These are phyloP conservation scores for Zeus faber DNA, from an alignment of 2,113 vertebrate species.

Conservation along the genomic window DNA sequence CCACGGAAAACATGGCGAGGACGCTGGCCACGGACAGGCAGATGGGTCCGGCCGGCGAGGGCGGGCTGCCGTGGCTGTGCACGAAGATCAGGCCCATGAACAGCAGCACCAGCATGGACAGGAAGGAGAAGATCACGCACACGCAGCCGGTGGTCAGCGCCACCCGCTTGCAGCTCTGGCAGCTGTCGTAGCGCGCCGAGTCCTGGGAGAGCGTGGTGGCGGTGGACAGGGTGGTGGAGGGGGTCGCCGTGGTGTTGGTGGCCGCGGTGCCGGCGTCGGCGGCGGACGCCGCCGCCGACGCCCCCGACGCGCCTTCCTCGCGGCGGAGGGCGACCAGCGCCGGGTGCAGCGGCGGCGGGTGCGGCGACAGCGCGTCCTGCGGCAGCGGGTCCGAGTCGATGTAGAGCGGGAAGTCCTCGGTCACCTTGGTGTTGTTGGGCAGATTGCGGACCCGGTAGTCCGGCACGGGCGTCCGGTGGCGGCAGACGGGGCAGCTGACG, in stretches of 20 bases:
- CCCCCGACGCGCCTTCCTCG: slow-evolving; percentile 61
- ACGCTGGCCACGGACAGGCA: slow-evolving; percentile 90
- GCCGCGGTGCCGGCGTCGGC: slow-evolving; percentile 28
- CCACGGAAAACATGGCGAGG: slow-evolving; percentile 89
- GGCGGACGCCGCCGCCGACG: background rate
- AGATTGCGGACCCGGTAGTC: slow-evolving; percentile 85
- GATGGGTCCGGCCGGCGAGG: slow-evolving; percentile 88
- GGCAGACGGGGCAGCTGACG: slow-evolving; percentile 87
- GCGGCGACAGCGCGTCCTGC: slow-evolving; percentile 81
- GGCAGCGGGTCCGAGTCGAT: slow-evolving; percentile 83
- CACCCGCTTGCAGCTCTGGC: slow-evolving; percentile 87
- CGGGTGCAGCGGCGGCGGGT: slow-evolving; percentile 74
- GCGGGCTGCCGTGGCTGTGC: slow-evolving; percentile 83
- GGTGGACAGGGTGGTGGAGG: slow-evolving; percentile 77
- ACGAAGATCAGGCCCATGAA: slow-evolving; percentile 94
- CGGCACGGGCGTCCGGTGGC: slow-evolving; percentile 88
- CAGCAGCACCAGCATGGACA: slow-evolving; percentile 91
- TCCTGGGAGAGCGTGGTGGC: slow-evolving; percentile 81
- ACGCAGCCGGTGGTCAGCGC: slow-evolving; percentile 89
- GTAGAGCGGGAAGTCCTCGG: slow-evolving; percentile 84
- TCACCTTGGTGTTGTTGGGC: slow-evolving; percentile 90
- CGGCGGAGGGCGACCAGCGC: slow-evolving; percentile 73
- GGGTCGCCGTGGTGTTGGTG: slow-evolving; percentile 54
- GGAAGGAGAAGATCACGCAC: slow-evolving; percentile 89
- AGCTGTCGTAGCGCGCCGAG: slow-evolving; percentile 82